Evolutionary conservation across 2,888 invertebrate species (phyloP).

Genomic region (Orthosia gracilis): DNA sequence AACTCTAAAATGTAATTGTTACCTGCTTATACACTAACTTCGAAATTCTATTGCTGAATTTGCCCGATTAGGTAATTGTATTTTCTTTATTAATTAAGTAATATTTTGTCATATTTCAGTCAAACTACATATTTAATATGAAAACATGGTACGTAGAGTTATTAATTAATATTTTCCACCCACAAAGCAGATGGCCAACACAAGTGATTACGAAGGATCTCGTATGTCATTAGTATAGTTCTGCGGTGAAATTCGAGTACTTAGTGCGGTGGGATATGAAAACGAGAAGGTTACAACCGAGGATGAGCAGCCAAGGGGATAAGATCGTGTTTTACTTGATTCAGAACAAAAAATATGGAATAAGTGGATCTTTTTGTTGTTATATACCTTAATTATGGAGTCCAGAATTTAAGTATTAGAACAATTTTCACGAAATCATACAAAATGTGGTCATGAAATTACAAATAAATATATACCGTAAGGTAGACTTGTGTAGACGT

Average conservation of each 20-base stretch:
- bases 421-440: neutral
- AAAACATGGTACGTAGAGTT: too few relatives aligned
- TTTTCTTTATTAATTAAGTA: too few relatives aligned
- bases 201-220: slow-evolving; percentile 49
- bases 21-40: too few relatives aligned
- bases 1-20: too few relatives aligned
- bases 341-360: neutral
- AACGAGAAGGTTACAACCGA: slow-evolving; percentile 60
- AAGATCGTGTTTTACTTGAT: slow-evolving; percentile 51
- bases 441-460: neutral
- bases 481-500: too few relatives aligned
- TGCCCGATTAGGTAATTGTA: too few relatives aligned
- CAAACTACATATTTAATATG: too few relatives aligned
- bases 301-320: slow-evolving; percentile 50
- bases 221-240: slow-evolving; percentile 56
- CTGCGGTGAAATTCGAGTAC: slow-evolving; percentile 72
- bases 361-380: neutral
- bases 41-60: too few relatives aligned
- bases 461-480: too few relatives aligned
- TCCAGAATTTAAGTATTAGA: neutral
- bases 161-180: slow-evolving; percentile 16
- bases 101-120: too few relatives aligned
- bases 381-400: neutral
- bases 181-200: slow-evolving; percentile 37
- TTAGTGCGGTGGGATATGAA: slow-evolving; percentile 70